Base-by-base conservation (phyloP, 2,113 vertebrate species). In the Brachyistius frenatus region DNA sequence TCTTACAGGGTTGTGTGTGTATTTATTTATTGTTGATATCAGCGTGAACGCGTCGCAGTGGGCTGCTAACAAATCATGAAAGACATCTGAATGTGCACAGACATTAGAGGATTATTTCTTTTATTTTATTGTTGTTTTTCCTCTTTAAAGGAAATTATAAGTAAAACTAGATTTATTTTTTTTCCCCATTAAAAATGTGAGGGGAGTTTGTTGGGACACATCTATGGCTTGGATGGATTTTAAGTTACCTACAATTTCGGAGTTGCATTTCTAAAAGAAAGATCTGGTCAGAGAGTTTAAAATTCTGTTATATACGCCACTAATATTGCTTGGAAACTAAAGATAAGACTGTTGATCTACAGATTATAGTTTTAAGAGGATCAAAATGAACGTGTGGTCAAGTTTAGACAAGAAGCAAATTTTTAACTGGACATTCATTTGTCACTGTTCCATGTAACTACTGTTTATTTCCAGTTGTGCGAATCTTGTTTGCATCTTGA, bases 401-500 rank as follows among this genome's bases (percentile, higher is more conserved):
- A 0, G 30, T 13, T 47, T 13, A 50, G 11, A 31, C 33, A 49
- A 3, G 41, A 73, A 15, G 13, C 58, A 54, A 41, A 23, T 65
- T 35, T 36, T 31, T 3, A 62, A 69, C 4, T 65, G 47, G 15
- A 61, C 41, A 8, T 4, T 36, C 6, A 4, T 33, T n/a, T 49
- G 61, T 68, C 15, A 16, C 4, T 7, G 30, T 32, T 11, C 16
- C 9, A 14, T 30, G 32, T 31, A 50, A 31, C 33, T 64, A n/a
- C 66, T 64, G 16, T 52, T 61, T 56, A 23, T 71, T 64, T 36
- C 14, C 33, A 0, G 1, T 37, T 57, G 33, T 10, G 16, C 37
- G 47, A 39, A 44, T 54, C 32, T 54, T 58, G 55, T 78, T 75
- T 78, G 46, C 39, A 52, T 84, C 68, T 65, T 54, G 70, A 62